Conservation (phyloP, 2,113 vertebrate species). For the Colinus virginianus region DNA sequence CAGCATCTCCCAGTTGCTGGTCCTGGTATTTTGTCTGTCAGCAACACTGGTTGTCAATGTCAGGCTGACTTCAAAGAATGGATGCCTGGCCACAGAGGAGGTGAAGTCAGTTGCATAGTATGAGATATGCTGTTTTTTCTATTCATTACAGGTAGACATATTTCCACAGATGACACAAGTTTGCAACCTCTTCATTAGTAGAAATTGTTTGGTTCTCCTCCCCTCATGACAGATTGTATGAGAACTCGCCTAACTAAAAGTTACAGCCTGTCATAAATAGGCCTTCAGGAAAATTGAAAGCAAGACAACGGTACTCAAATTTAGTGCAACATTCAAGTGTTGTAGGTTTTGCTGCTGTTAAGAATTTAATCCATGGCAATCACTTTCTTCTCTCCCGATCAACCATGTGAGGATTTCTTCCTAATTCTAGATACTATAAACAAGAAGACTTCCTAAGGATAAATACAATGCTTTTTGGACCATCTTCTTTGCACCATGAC, state of each 20-base stretch:
- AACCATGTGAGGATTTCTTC: not conserved
- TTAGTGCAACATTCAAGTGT: not conserved
- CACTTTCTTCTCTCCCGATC: not conserved
- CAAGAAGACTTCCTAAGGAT: not conserved
- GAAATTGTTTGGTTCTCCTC: too few relatives aligned
- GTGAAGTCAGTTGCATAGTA: not conserved
- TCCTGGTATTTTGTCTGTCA: not conserved
- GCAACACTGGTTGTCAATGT: not conserved
- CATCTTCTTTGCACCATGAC: not conserved
- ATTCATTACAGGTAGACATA: not conserved
- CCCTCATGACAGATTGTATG: too few relatives aligned
- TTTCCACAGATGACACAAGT: not conserved
- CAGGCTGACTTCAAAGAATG: not conserved
- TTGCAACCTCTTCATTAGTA: not conserved
- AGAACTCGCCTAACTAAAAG: not conserved
- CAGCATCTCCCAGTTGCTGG: not conserved
- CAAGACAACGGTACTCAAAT: not conserved
- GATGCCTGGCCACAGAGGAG: not conserved
- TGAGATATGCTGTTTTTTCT: not conserved
- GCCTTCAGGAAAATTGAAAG: not conserved
- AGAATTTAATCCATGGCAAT: not conserved
- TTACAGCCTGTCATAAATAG: not conserved
- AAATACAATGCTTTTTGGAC: not conserved
- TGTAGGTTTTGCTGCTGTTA: not conserved
- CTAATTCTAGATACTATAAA: not conserved